Percentiles rank a stretch among this genome's conserved stretches.
Evolutionary conservation across 2,888 invertebrate species (phyloP).

Genomic region (Sminthurides aquaticus): DNA sequence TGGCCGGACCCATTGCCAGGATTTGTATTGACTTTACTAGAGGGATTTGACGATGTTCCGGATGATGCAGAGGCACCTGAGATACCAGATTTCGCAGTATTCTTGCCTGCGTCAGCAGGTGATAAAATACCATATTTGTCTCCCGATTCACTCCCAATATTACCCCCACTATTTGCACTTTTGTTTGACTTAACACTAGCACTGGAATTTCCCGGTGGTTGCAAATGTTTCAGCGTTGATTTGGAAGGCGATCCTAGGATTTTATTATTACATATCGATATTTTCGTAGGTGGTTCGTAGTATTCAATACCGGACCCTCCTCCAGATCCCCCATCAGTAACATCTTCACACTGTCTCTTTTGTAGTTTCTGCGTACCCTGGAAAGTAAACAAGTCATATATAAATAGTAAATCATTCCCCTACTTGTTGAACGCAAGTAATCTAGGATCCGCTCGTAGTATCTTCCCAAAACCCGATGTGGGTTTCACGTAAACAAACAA

Average conservation of each 20-base stretch:
- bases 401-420: neutral
- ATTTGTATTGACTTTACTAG: constrained; percentile 5
- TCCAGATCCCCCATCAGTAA: constrained; percentile 51
- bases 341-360: constrained; percentile 64
- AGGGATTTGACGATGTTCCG: neutral
- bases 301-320: constrained; percentile 45
- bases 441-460: no score
- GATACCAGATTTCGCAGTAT: neutral
- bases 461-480: no score
- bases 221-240: neutral
- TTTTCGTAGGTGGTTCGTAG: constrained; percentile 45
- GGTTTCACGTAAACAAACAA: no score
- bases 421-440: no score
- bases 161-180: neutral
- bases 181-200: neutral
- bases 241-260: neutral
- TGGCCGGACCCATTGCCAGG: constrained; percentile 1
- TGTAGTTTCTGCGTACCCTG: constrained; percentile 65
- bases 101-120: neutral
- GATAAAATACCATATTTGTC: neutral
- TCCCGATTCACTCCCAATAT: neutral
- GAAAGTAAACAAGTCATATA: neutral
- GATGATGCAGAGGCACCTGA: neutral
- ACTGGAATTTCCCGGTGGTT: neutral
- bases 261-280: constrained; percentile 12